These are phyloP conservation scores for Moxostoma hubbsi DNA, from an alignment of 2,797 vertebrate genomes.

Conservation along the genomic window DNA sequence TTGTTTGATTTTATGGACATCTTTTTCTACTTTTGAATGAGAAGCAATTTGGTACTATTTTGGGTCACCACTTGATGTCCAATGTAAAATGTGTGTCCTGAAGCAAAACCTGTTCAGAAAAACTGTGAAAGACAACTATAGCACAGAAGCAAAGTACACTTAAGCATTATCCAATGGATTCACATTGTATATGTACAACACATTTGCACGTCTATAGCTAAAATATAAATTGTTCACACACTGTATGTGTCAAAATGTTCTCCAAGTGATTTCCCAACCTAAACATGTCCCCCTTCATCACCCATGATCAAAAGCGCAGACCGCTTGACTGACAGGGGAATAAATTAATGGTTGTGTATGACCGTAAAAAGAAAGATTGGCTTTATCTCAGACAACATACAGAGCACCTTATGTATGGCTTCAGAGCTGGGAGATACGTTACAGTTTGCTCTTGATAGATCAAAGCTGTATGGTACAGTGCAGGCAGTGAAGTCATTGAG, in stretches of 20 bases:
- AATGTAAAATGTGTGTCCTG: background rate
- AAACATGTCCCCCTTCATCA: background rate
- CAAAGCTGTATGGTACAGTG: slow-evolving; percentile 30
- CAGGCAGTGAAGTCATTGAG: slow-evolving; percentile 64
- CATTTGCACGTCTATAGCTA: background rate
- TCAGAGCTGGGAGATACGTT: background rate
- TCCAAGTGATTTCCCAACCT: background rate
- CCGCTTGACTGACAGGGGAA: background rate
- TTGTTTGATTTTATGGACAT: too few species aligned
- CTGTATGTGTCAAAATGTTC: too few species aligned
- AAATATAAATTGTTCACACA: background rate
- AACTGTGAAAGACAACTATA: background rate
- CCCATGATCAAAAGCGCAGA: slow-evolving; percentile 8
- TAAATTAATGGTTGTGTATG: slow-evolving; percentile 30
- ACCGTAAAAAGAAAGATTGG: background rate
- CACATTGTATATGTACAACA: too few species aligned
- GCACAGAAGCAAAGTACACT: background rate
- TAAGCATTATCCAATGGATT: background rate
- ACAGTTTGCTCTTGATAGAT: slow-evolving; percentile 19
- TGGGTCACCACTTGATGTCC: background rate
- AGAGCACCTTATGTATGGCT: background rate
- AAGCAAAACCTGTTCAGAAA: background rate
- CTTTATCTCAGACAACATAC: slow-evolving; percentile 13
- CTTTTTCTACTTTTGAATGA: background rate
- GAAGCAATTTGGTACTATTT: too few species aligned